Evolutionary conservation across 2,888 invertebrate species (phyloP).

Genomic region (Erannis defoliaria): DNA sequence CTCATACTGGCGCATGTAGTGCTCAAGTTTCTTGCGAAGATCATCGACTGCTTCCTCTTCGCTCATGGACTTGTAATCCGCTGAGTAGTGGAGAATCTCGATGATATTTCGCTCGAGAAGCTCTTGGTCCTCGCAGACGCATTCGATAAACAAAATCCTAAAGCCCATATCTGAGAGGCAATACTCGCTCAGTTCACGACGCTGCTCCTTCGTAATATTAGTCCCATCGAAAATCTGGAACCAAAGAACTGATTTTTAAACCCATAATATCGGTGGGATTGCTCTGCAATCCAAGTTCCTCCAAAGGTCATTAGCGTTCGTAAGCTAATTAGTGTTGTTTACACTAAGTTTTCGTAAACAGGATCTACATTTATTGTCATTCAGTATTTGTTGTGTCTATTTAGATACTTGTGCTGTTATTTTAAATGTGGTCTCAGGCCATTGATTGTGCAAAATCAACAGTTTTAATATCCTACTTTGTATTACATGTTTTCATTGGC

Average conservation of each 20-base stretch:
- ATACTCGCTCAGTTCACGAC: slow-evolving; percentile 91
- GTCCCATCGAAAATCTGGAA: slow-evolving; percentile 96
- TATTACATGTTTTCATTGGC: background rate
- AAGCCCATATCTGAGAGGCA: slow-evolving; percentile 91
- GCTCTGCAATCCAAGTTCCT: slow-evolving; percentile 5
- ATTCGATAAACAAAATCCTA: slow-evolving; percentile 96
- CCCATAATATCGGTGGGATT: slow-evolving; percentile 13
- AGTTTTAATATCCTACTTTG: background rate
- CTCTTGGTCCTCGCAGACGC: slow-evolving; percentile 93
- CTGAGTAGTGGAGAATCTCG: slow-evolving; percentile 94
- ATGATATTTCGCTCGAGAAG: slow-evolving; percentile 81
- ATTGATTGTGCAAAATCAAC: slow-evolving; percentile 7
- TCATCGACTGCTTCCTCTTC: slow-evolving; percentile 93
- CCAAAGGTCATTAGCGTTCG: slow-evolving; percentile 25
- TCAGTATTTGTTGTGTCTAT: slow-evolving; percentile 22
- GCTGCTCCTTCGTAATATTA: slow-evolving; percentile 93
- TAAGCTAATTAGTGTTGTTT: slow-evolving; percentile 20
- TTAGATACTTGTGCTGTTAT: background rate
- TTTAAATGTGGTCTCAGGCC: background rate
- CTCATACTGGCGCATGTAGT: slow-evolving; percentile 94
- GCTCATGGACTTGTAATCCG: slow-evolving; percentile 94
- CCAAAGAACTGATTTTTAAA: slow-evolving; percentile 9
- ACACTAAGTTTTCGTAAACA: slow-evolving; percentile 33
- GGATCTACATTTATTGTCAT: slow-evolving; percentile 15
- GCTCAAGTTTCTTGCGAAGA: slow-evolving; percentile 92